These are phyloP conservation scores for Drosophila mayaguana DNA, from an alignment of 2,888 invertebrate genomes.

Conservation along the genomic window DNA sequence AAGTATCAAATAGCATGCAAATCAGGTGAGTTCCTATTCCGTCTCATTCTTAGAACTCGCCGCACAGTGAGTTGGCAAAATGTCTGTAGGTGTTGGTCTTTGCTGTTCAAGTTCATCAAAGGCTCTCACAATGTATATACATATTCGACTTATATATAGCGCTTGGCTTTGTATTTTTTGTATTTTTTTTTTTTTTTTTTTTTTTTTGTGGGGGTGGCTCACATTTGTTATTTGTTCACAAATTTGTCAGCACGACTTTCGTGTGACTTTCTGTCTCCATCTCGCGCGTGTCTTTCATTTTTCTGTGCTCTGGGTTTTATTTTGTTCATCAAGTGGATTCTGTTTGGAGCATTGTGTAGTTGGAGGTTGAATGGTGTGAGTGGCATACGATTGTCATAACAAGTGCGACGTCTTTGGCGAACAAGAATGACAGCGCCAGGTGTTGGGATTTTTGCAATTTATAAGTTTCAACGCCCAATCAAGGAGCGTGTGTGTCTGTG, in stretches of 20 bases:
- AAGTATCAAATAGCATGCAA: conserved; percentile 65
- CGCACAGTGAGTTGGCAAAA: background rate
- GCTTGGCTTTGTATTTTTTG: conserved; percentile 13
- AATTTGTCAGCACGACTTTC: conserved; percentile 65
- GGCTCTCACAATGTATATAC: background rate
- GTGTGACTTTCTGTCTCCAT: conserved; percentile 68
- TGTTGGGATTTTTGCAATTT: conserved; percentile 42
- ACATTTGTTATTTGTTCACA: conserved; percentile 67
- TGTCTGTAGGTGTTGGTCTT: conserved; percentile 1
- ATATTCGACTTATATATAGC: background rate
- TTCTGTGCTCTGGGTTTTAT: conserved; percentile 33
- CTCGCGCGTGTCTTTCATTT: conserved; percentile 45
- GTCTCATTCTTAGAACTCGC: background rate
- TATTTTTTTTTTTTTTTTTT: no score
- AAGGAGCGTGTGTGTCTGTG: conserved; percentile 8
- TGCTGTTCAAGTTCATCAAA: conserved; percentile 21
- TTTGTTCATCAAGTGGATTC: conserved; percentile 55
- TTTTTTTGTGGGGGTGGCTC: conserved; percentile 7
- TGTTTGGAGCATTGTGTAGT: background rate
- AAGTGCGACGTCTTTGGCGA: conserved; percentile 56
- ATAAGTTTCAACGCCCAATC: conserved; percentile 31
- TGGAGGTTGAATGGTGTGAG: conserved; percentile 7
- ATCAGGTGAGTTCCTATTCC: conserved; percentile 23
- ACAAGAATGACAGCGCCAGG: conserved; percentile 46
- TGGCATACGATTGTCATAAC: conserved; percentile 53